Conservation (phyloP, 2,113 vertebrate genomes). For the Carassius carassius region DNA sequence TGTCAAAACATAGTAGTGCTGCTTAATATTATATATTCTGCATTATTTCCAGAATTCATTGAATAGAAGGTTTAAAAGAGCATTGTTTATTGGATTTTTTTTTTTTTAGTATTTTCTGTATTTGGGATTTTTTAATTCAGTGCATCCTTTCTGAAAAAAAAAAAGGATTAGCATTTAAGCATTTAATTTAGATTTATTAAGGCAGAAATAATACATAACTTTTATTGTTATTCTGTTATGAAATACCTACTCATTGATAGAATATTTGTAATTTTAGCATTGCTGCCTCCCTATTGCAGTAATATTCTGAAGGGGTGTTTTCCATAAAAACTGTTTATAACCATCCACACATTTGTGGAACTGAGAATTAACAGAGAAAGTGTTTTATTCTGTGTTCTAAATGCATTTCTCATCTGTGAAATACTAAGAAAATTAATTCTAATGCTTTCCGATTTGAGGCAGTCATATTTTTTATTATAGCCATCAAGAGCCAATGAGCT, state of each 20-base stretch:
- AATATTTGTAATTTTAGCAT: no score
- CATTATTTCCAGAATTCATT: neutral
- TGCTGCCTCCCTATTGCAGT: neutral
- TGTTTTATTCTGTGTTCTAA: conserved; percentile 69
- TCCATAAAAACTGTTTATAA: neutral
- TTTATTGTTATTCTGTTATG: neutral
- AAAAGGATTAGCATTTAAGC: no score
- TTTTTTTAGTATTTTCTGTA: no score
- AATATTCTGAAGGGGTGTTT: neutral
- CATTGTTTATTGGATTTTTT: no score
- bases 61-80: neutral
- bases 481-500: conserved; percentile 78
- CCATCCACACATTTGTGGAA: neutral
- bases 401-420: conserved; percentile 75
- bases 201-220: neutral
- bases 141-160: neutral
- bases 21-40: no score
- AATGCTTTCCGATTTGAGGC: conserved; percentile 72
- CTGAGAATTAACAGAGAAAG: conserved; percentile 6
- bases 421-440: conserved; percentile 79
- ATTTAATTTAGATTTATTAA: no score
- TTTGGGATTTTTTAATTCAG: neutral
- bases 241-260: neutral
- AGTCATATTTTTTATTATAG: conserved; percentile 75
- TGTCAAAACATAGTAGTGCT: neutral